Percentiles rank a stretch among this genome's conserved stretches.
Evolutionary conservation across 1,140 invertebrate genomes (phyloP).

Genomic region (Drosophila bocqueti): DNA sequence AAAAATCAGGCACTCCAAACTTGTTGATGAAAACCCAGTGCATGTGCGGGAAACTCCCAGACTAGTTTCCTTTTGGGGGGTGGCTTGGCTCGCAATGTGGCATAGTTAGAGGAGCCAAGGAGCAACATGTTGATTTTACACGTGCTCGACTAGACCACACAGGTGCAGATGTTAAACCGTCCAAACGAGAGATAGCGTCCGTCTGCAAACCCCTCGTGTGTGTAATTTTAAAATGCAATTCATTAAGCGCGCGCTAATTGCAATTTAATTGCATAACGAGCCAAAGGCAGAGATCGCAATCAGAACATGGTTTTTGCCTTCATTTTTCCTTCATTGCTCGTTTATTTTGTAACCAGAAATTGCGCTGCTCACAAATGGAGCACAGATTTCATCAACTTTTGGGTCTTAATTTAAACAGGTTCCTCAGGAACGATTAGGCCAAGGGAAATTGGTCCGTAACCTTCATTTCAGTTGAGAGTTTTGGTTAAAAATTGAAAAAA

Average conservation of each 20-base stretch:
- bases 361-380: constrained; percentile 44
- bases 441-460: background rate
- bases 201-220: constrained; percentile 21
- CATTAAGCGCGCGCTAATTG: constrained; percentile 77
- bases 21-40: constrained; percentile 76
- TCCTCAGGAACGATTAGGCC: background rate
- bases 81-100: constrained; percentile 15
- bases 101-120: constrained; percentile 50
- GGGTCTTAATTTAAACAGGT: constrained; percentile 19
- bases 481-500: background rate
- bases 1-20: constrained; percentile 77
- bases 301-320: constrained; percentile 6
- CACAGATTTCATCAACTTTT: constrained; percentile 36
- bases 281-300: constrained; percentile 16
- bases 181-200: constrained; percentile 4
- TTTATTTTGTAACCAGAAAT: constrained; percentile 41
- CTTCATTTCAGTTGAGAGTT: background rate
- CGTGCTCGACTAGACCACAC: constrained; percentile 54
- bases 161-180: constrained; percentile 18
- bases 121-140: constrained; percentile 81
- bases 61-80: constrained; percentile 24
- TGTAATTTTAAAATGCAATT: constrained; percentile 65
- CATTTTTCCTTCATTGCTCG: background rate
- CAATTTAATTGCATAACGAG: constrained; percentile 67
- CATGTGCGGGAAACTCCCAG: constrained; percentile 46